These are phyloP conservation scores for Ormyrus thymus DNA, from an alignment of 2,888 invertebrate genomes.

Conservation along the genomic window DNA sequence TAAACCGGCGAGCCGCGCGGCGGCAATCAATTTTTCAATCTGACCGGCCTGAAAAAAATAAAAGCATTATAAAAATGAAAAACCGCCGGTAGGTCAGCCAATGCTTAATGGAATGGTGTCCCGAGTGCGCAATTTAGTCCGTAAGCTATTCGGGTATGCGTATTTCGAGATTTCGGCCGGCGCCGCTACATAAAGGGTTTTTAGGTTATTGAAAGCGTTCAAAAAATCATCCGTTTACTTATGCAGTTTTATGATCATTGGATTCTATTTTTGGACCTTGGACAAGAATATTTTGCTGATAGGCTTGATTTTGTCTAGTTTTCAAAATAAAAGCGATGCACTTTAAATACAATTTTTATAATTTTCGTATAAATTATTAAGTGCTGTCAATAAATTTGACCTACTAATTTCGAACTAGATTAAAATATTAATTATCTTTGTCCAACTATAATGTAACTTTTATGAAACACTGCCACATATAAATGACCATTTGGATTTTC, in stretches of 20 bases:
- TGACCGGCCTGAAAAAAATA: slow-evolving; percentile 2
- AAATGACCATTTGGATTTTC: no score
- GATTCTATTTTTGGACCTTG: not conserved
- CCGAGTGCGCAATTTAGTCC: slow-evolving; percentile 29
- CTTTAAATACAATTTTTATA: no score
- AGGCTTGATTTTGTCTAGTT: not conserved
- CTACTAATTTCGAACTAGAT: no score
- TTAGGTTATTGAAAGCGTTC: no score
- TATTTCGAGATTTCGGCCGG: not conserved
- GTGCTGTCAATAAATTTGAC: no score
- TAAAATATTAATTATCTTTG: no score
- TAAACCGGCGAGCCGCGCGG: slow-evolving; percentile 2
- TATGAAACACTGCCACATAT: no score
- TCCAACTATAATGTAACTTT: no score
- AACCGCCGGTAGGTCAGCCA: slow-evolving; percentile 20
- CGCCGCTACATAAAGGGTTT: no score
- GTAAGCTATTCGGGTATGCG: not conserved
- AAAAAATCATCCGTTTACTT: no score
- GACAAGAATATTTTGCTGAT: not conserved
- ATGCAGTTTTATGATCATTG: not conserved
- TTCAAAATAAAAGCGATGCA: no score
- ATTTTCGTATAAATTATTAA: no score
- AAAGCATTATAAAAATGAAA: slow-evolving; percentile 37
- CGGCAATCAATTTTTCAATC: slow-evolving; percentile 40
- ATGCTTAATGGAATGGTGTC: slow-evolving; percentile 30